phyloP scores from a whole-genome alignment of 64 coral and sea anemone genomes.

The Catalaphyllia jardinei region DNA sequence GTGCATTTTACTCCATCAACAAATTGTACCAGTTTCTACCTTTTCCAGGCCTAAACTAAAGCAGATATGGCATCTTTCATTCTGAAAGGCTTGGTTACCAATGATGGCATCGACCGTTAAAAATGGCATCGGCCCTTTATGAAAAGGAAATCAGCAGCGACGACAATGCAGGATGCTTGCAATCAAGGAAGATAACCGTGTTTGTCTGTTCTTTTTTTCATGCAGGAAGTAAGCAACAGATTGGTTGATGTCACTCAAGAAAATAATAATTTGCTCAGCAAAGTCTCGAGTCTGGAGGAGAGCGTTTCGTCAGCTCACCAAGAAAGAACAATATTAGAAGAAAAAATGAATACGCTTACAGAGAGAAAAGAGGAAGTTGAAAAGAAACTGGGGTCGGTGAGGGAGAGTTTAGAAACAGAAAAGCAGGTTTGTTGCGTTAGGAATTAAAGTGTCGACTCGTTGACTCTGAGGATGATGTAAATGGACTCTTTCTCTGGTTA shows the following conservation, averaged over 20 bases:
- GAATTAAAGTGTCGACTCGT: background rate
- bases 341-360: background rate
- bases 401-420: conserved; percentile 14
- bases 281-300: conserved; percentile 19
- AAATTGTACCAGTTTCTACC: too few species aligned
- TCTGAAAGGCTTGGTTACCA: too few species aligned
- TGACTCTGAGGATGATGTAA: background rate
- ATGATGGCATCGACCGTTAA: too few species aligned
- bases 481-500: background rate
- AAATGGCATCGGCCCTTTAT: too few species aligned
- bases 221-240: conserved; percentile 9
- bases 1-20: too few species aligned
- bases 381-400: background rate
- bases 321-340: background rate
- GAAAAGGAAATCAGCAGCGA: too few species aligned
- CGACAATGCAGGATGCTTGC: too few species aligned
- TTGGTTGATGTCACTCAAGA: conserved; percentile 3
- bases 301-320: background rate
- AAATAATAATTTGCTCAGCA: conserved; percentile 2
- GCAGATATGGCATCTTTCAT: too few species aligned
- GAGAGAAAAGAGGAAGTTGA: conserved; percentile 1
- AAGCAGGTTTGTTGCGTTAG: background rate
- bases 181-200: too few species aligned
- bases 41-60: too few species aligned
- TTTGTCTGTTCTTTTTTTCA: background rate